Percentiles rank a stretch among this genome's conserved stretches.
phyloP scores from a whole-genome alignment of 2,113 vertebrate genomes.

The human (Homo sapiens) region DNA sequence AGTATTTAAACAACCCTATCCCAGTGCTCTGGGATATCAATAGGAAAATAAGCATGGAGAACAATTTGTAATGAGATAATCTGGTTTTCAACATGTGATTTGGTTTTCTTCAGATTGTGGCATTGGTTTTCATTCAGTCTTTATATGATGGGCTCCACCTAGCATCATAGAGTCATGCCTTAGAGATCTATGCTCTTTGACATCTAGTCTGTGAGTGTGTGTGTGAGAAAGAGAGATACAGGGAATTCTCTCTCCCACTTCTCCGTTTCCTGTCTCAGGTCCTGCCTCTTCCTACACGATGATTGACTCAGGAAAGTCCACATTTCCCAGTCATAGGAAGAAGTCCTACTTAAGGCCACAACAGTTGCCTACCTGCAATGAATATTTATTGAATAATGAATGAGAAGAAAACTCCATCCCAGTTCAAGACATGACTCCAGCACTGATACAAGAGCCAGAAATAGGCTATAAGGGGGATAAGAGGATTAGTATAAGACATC shows the following conservation, averaged over 20 bases:
- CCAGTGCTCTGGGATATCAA: background rate
- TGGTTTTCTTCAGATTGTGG: background rate
- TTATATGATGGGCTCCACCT: background rate
- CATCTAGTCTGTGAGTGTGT: background rate
- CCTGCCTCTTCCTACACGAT: background rate
- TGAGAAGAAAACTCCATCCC: background rate
- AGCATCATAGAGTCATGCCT: background rate
- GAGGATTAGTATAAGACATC: background rate
- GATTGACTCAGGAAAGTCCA: background rate
- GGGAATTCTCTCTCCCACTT: background rate
- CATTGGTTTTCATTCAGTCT: background rate
- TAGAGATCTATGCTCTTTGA: background rate
- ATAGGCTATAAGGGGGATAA: background rate
- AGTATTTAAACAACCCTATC: background rate
- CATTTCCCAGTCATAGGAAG: background rate
- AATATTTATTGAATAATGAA: conserved; percentile 6
- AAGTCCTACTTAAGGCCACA: background rate
- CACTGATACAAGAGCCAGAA: background rate
- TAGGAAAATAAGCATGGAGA: background rate
- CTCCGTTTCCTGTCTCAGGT: background rate
- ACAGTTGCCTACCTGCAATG: background rate
- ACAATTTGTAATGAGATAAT: background rate
- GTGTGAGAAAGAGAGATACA: background rate
- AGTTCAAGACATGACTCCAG: background rate
- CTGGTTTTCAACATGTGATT: background rate